Evolutionary conservation across 2,888 invertebrate genomes (phyloP).

Genomic region (Tetranychus piercei): DNA sequence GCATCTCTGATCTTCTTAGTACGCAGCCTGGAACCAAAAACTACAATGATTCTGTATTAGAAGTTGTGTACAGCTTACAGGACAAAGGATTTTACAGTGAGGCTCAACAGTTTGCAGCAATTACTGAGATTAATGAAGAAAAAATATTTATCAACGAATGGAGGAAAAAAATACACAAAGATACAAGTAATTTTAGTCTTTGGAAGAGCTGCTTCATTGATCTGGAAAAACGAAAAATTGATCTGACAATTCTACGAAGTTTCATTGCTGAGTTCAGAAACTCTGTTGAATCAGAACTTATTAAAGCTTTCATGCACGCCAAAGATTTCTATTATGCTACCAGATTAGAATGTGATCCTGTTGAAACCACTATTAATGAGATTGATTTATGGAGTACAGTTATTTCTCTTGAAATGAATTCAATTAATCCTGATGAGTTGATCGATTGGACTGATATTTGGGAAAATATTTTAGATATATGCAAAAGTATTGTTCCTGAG

Average conservation of each 20-base stretch:
- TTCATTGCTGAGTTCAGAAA: background rate
- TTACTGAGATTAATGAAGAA: conserved; percentile 10
- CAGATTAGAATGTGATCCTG: background rate
- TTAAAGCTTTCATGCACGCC: background rate
- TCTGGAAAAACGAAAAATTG: background rate
- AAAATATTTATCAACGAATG: conserved; percentile 19
- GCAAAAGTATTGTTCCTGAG: background rate
- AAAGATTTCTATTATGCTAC: background rate
- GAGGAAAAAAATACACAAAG: conserved; percentile 13
- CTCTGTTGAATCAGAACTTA: background rate
- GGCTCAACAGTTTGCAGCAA: conserved; percentile 17
- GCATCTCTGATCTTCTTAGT: background rate
- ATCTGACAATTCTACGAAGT: background rate
- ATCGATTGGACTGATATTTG: conserved; percentile 11
- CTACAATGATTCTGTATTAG: background rate
- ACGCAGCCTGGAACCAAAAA: background rate
- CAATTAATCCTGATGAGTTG: background rate
- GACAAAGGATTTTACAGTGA: conserved; percentile 16
- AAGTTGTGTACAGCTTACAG: conserved; percentile 16
- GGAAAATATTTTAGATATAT: conserved; percentile 8
- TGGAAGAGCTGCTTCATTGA: conserved; percentile 15
- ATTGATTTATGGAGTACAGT: background rate
- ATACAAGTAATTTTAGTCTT: conserved; percentile 8
- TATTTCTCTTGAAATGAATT: background rate
- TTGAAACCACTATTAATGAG: background rate